Evolutionary conservation across 2,888 invertebrate species (phyloP), one percentile per base, ranked within the genome.

Genomic region (Anorthoa munda): DNA sequence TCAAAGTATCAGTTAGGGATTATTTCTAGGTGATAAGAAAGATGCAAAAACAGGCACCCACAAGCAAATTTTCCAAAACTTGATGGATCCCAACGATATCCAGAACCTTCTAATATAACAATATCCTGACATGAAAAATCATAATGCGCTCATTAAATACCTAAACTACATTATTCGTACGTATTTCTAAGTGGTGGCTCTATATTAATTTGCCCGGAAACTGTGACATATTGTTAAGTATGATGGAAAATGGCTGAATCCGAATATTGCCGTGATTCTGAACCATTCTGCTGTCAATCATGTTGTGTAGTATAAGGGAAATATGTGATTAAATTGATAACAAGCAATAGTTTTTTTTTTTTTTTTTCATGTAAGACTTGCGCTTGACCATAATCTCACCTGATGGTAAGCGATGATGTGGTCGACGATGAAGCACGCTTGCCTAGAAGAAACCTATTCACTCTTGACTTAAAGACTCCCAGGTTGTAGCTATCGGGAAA

Each of bases 181-280:
- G 21, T 21, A 26, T 3, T 26, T 7, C 58, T 21, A 72, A 51
- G 51, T 51, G n/a, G 0, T 17, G 9, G 26, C 26, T 5, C 7
- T 45, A 51, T 31, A 73, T 17, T 61, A 55, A 72, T 21, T 72
- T 61, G 46, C 46, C n/a, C 9, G 23, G 61, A 74, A 73, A 61
- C 48, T 17, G n/a, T 1, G 23, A 15, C 26, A 48, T 48, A 56
- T 23, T 61, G 53, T 39, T n/a, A 21, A 3, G 31, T 59, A 18
- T 59, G 9, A 21, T 46, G 15, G 31, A 15, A 55, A 31, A 53
- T 50, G 18, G 17, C 23, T 72, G 48, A 50, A 50, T 21, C 17
- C n/a, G 23, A n/a, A 74, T 51, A 72, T 26, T 74, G 61, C 46
- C 60, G 46, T 39, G 17, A 74, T 61, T 23, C 21, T 0, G 13